Base-by-base conservation (phyloP, 30 jellyfish, hydroid and myxozoan genomes). In the Pseudorhiza aurosa region DNA sequence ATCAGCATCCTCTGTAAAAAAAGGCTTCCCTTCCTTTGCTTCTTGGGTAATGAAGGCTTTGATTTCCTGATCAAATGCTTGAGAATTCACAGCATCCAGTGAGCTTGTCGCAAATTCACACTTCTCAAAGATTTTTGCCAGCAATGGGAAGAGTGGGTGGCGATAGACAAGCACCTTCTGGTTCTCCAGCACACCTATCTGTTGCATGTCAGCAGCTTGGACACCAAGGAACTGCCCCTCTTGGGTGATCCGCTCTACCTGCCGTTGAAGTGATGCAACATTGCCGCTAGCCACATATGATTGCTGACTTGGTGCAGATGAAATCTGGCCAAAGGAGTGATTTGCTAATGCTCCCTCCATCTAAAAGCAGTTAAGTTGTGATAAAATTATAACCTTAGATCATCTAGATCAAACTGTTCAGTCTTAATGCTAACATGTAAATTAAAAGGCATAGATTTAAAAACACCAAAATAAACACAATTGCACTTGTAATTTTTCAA, bases 91-190 rank as follows among this genome's bases (percentile, higher is more conserved):
- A 12, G 89, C 83, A 30, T 93, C 98, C 17, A 93, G 77, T 5
- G 98, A 93, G 43, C 81, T 87, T 15, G 98, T 93, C 1, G 98
- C 91, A 35, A 81, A 19, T 56, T 93, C 98, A 75, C 98, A 93
- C 47, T 93, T 86, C 72, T 93, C 98, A 71, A 93, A 93, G 18
- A 87, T 46, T 57, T 79, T 77, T 10, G 85, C 74, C 11, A 93
- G 83, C 85, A 93, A 67, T 17, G 95, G 96, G 67, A 86, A 93
- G 28, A 85, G 88, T 43, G 98, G 98, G 65, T 93, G 98, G 15
- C 89, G 83, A 78, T 93, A 93, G 37, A 93, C 88, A 60, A 97
- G 82, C 14, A 93, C 17, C 71, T 93, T 93, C 65, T 93, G 97
- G 28, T 47, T 74, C 24, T 72, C 96, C 43, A 77, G 18, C 29